Evolutionary conservation across 1,140 invertebrate species (phyloP), one percentile per base, ranked within the genome.

Genomic region (Watersipora subatra): DNA sequence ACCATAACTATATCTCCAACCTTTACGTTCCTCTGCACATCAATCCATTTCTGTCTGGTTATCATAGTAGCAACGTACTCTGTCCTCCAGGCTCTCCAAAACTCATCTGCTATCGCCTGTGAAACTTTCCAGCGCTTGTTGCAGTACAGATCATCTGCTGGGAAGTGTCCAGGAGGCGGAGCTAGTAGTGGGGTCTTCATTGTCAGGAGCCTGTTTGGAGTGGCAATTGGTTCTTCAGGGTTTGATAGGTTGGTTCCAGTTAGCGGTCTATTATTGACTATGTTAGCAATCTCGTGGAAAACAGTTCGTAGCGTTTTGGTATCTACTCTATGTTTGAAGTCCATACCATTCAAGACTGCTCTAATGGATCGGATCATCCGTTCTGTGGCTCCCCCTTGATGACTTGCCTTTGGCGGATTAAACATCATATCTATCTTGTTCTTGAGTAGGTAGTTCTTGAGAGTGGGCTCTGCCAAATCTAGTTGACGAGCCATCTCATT

Each of bases 361-460:
- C 61, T 19, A 15, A 62, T 26, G 17, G 61, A 62, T 15, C 61
- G 20, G 15, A 26, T 62, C 61, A 26, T 22, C 20, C 57, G 3
- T 28, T 62, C 61, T 15, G n/a, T 22, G 1, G 68, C 65, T 1
- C 68, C 71, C 28, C 71, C 69, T 20, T 26, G 67, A 26, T 70
- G 68, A 55, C 66, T 70, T 24, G 68, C 57, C 57, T 28, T 22
- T 29, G 68, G 66, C 12, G 62, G 58, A 62, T 69, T 69, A 22
- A 68, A 20, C 1, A 62, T 34, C 56, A 68, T 63, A 28, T 69
- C 69, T 66, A 64, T 68, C 61, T 62, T 58, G 55, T 64, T 17
- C n/a, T 58, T 26, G 1, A 62, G 26, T 17, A 68, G 62, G 27
- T 57, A 64, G 15, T 63, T 0, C 1, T 57, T 30, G 2, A 69